Evolutionary conservation across 2,113 vertebrate genomes (phyloP), one percentile per base, ranked within the genome.

Genomic region (Xiphophorus couchianus): DNA sequence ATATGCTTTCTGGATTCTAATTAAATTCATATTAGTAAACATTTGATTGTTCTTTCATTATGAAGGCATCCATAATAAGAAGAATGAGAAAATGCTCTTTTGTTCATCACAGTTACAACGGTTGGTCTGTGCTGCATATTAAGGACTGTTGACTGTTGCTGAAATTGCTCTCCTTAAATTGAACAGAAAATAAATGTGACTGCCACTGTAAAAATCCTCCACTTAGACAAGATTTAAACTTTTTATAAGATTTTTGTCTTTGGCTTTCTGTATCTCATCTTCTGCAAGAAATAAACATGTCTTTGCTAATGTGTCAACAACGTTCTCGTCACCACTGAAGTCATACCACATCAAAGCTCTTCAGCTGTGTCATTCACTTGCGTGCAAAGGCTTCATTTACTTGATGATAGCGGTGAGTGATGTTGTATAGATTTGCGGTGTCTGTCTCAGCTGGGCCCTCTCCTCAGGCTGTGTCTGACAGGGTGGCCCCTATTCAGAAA

Each of bases 361-460:
- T 54, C 73, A 25, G 25, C 35, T 44, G 71, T 80, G 75, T 87
- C 76, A 66, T 69, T 76, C 66, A 58, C 72, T 70, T 78, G 62
- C 62, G 72, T 62, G 77, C 39, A 73, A 64, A 69, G 62, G 72
- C 73, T 77, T 89, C 25, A 72, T 83, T 86, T 69, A 39, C 30
- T 66, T 80, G 39, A 29, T 35, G 75, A 81, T 74, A 69, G 62
- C 81, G 78, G 75, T 71, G 76, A 60, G 69, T 39, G 60, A 78
- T 86, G 89, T 77, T 70, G 2, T 76, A 90, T 87, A 77, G 90
- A 92, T 89, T 69, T 67, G 64, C 10, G 14, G 71, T 35, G 27
- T 33, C 80, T 44, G 80, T 81, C 69, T 69, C 65, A 66, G 71
- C 9, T 1, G 67, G 22, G 44, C 65, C 71, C 69, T 81, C 37